A percentile compares a stretch with the other conserved stretches of the same genome.
These are phyloP conservation scores for Ursus arctos DNA, from an alignment of 2,113 vertebrate species.

Conservation along the genomic window DNA sequence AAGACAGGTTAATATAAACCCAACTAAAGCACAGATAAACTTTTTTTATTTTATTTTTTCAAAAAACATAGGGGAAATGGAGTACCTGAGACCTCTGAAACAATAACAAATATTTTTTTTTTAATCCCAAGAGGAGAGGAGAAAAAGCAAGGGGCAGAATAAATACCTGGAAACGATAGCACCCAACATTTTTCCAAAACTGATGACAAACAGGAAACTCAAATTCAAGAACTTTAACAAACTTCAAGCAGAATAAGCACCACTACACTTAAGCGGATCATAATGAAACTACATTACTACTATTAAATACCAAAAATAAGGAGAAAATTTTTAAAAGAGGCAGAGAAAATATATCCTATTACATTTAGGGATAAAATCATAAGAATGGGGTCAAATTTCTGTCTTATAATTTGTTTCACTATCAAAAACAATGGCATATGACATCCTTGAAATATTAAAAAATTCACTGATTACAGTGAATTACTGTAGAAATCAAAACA, in stretches of 20 bases:
- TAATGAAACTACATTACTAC: neutral
- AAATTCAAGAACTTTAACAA: neutral
- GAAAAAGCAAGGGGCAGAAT: neutral
- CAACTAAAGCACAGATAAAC: neutral
- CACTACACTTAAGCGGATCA: neutral
- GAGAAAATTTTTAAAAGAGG: neutral
- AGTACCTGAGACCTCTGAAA: neutral
- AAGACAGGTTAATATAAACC: neutral
- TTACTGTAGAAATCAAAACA: constrained; percentile 17
- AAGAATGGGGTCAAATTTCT: neutral
- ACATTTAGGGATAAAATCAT: neutral
- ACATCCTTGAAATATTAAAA: constrained; percentile 10
- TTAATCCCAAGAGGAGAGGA: neutral
- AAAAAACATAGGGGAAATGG: neutral
- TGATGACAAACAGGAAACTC: neutral
- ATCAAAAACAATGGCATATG: neutral
- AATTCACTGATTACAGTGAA: neutral
- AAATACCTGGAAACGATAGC: neutral
- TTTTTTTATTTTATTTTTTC: neutral
- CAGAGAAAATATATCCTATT: neutral
- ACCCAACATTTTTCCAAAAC: neutral
- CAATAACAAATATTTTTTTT: neutral
- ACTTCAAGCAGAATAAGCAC: neutral
- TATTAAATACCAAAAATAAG: neutral
- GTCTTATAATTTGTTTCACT: neutral